These are phyloP conservation scores for Unio pictorum DNA, from an alignment of 2,888 invertebrate species.

Conservation along the genomic window DNA sequence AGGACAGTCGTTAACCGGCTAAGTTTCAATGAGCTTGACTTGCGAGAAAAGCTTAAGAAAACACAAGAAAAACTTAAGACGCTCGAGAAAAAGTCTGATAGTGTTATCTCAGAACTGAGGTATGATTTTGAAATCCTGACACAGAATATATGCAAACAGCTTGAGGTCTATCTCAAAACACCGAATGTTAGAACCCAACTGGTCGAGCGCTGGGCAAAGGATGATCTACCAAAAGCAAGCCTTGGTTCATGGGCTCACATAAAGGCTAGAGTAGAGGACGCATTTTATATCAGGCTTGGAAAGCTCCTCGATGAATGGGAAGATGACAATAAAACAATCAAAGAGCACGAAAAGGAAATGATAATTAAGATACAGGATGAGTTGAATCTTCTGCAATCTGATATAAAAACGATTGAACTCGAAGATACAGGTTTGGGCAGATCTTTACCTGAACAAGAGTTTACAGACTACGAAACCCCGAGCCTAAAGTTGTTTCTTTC, in stretches of 20 bases:
- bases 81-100: slow-evolving; percentile 29
- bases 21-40: slow-evolving; percentile 41
- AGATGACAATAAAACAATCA: slow-evolving; percentile 21
- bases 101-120: slow-evolving; percentile 21
- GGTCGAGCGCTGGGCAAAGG: slow-evolving; percentile 20
- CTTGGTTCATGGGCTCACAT: slow-evolving; percentile 31
- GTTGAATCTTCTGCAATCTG: slow-evolving; percentile 40
- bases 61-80: slow-evolving; percentile 31
- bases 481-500: not conserved
- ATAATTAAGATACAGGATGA: slow-evolving; percentile 28
- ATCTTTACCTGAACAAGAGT: not conserved
- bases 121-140: slow-evolving; percentile 20
- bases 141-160: slow-evolving; percentile 15
- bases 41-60: slow-evolving; percentile 30
- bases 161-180: slow-evolving; percentile 18
- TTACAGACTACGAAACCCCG: not conserved
- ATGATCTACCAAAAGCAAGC: slow-evolving; percentile 31
- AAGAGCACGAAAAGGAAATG: slow-evolving; percentile 25
- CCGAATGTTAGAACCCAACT: slow-evolving; percentile 19
- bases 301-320: slow-evolving; percentile 36
- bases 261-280: slow-evolving; percentile 25
- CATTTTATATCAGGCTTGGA: slow-evolving; percentile 28
- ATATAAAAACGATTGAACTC: slow-evolving; percentile 40
- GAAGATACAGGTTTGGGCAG: slow-evolving; percentile 1
- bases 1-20: slow-evolving; percentile 44